phyloP scores from a whole-genome alignment of 2,113 vertebrate species.

The Garra rufa region DNA sequence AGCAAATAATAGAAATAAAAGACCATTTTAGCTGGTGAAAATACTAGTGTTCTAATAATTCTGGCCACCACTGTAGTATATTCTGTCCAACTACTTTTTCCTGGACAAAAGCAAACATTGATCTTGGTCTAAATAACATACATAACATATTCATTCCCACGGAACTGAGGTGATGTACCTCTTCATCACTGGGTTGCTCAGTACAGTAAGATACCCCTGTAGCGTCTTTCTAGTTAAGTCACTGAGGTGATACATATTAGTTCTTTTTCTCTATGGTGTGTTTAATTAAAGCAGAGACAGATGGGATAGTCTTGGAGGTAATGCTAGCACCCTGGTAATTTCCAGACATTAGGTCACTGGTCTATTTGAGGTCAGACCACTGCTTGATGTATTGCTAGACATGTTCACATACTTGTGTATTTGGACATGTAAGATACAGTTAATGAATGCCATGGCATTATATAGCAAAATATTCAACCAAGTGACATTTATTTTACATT shows the following conservation, averaged over 20 bases:
- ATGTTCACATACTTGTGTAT: background rate
- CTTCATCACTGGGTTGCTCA: background rate
- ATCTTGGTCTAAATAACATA: no score
- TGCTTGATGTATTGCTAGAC: background rate
- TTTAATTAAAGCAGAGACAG: conserved; percentile 30
- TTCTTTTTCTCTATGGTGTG: background rate
- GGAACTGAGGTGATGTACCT: background rate
- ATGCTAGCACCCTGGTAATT: conserved; percentile 25
- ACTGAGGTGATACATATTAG: conserved; percentile 11
- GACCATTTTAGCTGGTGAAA: no score
- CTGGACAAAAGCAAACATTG: no score
- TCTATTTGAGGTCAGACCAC: background rate
- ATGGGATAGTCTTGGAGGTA: conserved; percentile 21
- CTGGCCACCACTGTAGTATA: no score
- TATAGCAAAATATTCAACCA: background rate
- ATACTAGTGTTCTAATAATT: no score
- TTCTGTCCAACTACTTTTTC: no score
- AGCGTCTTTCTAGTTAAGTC: background rate
- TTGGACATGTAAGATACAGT: background rate
- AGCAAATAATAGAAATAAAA: no score
- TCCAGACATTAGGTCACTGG: conserved; percentile 24
- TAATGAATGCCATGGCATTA: background rate
- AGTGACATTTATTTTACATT: background rate
- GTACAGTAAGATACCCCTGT: conserved; percentile 2
- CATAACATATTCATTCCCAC: conserved; percentile 1